Percentiles rank a stretch among this genome's conserved stretches.
Evolutionary conservation across 1,140 invertebrate species (phyloP).

Genomic region (Drosophila kikkawai): DNA sequence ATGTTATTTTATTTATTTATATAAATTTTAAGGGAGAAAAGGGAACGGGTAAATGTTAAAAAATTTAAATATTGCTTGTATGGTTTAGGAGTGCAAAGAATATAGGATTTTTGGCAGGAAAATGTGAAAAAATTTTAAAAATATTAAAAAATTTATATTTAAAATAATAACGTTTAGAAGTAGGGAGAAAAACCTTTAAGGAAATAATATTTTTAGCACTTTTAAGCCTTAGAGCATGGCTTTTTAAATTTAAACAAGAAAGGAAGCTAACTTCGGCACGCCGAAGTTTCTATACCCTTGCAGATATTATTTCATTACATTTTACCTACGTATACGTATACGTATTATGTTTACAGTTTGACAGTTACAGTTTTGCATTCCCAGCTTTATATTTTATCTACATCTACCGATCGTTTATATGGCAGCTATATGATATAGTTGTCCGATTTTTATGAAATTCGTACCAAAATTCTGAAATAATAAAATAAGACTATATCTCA

Average conservation of each 20-base stretch:
- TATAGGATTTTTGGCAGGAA: neutral
- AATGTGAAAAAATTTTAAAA: neutral
- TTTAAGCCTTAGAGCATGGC: accelerated
- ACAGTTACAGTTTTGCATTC: too few species aligned
- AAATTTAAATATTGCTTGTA: neutral
- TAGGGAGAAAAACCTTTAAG: neutral
- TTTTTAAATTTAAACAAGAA: neutral
- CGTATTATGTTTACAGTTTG: too few species aligned
- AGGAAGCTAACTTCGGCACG: too few species aligned
- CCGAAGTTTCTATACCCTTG: too few species aligned
- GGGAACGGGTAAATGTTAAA: accelerated
- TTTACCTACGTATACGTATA: too few species aligned
- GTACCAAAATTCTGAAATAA: too few species aligned
- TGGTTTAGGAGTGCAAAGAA: neutral
- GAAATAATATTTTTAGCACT: neutral
- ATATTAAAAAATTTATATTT: neutral
- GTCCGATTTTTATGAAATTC: too few species aligned
- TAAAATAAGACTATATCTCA: too few species aligned
- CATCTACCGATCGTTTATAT: too few species aligned
- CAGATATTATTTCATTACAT: too few species aligned
- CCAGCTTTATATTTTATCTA: too few species aligned
- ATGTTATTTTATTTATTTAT: conserved; percentile 14
- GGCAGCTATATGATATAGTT: too few species aligned
- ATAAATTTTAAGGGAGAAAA: conserved; percentile 2
- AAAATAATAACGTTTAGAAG: neutral